These are phyloP conservation scores for Hassar affinis DNA, from an alignment of 2,113 vertebrate species.

Conservation along the genomic window DNA sequence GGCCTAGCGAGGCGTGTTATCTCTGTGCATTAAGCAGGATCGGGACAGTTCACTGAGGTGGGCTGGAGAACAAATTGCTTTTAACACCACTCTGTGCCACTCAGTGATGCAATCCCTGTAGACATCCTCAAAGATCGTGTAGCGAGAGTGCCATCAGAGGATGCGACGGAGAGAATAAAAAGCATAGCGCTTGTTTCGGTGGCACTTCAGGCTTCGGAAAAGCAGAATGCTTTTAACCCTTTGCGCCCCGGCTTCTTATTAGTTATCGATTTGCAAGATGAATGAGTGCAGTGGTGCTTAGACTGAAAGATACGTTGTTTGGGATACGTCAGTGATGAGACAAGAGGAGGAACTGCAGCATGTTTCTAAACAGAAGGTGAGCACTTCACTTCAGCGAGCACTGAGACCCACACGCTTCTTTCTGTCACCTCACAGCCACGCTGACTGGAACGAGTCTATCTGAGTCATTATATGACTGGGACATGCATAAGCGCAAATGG, in stretches of 20 bases:
- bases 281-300: neutral
- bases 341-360: neutral
- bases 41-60: slow-evolving; percentile 18
- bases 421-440: no score
- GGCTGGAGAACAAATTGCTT: slow-evolving; percentile 15
- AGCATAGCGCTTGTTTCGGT: slow-evolving; percentile 58
- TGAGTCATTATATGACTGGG: no score
- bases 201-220: slow-evolving; percentile 56
- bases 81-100: slow-evolving; percentile 35
- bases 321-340: neutral
- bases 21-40: slow-evolving; percentile 19
- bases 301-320: neutral
- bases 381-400: neutral
- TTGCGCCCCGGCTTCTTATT: neutral
- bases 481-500: no score
- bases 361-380: neutral
- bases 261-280: neutral
- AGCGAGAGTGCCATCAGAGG: slow-evolving; percentile 54
- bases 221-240: slow-evolving; percentile 13
- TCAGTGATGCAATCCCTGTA: slow-evolving; percentile 52
- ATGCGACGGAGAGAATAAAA: slow-evolving; percentile 61
- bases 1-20: slow-evolving; percentile 19
- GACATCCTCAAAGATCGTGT: slow-evolving; percentile 57
- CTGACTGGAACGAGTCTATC: no score
- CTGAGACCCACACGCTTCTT: neutral